A percentile compares a stretch with the other conserved stretches of the same genome.
Evolutionary conservation across 2,797 vertebrate genomes (phyloP).

Genomic region (Chloroceryle inda): DNA sequence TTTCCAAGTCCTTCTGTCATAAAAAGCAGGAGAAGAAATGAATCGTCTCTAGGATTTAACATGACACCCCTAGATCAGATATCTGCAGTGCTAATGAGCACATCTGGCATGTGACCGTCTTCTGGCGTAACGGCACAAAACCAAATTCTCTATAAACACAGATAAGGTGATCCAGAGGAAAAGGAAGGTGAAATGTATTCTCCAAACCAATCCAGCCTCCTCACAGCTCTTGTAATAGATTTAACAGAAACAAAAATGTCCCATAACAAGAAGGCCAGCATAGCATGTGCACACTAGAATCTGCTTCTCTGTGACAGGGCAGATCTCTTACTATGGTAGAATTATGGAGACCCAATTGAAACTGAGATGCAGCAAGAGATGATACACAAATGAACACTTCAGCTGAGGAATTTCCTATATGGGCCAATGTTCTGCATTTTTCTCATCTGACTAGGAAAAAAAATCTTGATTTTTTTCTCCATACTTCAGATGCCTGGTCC

Average conservation of each 20-base stretch:
- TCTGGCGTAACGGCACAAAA: conserved; percentile 5
- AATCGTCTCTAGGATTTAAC: conserved; percentile 6
- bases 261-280: neutral
- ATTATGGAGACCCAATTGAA: neutral
- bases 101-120: neutral
- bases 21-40: neutral
- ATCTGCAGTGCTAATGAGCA: neutral
- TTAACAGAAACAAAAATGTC: neutral
- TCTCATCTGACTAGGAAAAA: neutral
- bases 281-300: neutral
- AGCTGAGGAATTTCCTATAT: neutral
- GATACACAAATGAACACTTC: neutral
- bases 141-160: neutral
- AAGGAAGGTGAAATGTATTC: neutral
- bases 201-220: neutral
- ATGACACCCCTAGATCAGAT: neutral
- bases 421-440: neutral
- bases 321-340: neutral
- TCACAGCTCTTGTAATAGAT: neutral
- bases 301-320: neutral
- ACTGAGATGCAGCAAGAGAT: neutral
- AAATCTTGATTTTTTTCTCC: neutral
- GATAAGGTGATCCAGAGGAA: neutral
- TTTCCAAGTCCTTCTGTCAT: neutral
- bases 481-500: neutral